Evolutionary conservation across 2,113 vertebrate genomes (phyloP).

Genomic region (Xerus inauris): DNA sequence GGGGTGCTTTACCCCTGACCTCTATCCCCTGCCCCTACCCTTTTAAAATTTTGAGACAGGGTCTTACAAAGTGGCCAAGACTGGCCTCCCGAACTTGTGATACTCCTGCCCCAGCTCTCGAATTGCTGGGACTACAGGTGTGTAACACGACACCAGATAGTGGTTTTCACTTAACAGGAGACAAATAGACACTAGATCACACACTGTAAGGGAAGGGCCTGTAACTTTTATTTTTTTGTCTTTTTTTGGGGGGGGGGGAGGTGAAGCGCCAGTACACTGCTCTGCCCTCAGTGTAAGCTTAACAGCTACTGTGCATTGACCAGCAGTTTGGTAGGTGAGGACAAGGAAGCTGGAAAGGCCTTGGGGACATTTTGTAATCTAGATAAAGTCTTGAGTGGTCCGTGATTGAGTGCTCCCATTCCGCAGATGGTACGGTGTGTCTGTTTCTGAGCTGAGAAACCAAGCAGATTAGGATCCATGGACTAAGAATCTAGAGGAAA

Average conservation of each 20-base stretch:
- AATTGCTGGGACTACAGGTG: no score
- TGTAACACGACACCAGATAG: no score
- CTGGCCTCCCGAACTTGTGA: no score
- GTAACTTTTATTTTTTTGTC: not conserved
- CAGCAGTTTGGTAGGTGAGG: not conserved
- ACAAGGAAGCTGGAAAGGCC: not conserved
- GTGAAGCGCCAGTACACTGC: not conserved
- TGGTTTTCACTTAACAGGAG: not conserved
- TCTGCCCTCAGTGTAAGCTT: not conserved
- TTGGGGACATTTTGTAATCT: not conserved
- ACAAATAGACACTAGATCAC: not conserved
- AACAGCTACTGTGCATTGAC: no score
- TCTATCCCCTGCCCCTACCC: no score
- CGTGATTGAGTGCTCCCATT: not conserved
- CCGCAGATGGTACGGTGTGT: rapidly evolving
- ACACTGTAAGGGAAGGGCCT: not conserved
- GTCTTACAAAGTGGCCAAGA: no score
- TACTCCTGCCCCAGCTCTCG: no score
- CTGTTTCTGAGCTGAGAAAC: not conserved
- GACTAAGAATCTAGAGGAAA: not conserved
- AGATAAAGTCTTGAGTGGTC: not conserved
- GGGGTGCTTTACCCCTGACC: no score
- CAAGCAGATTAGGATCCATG: not conserved
- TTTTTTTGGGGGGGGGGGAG: not conserved
- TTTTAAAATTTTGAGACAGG: no score